Percentiles rank a stretch among this genome's conserved stretches.
These are phyloP conservation scores for Myiothlypis chrysogaster DNA, from an alignment of 2,797 vertebrate species.

Conservation along the genomic window DNA sequence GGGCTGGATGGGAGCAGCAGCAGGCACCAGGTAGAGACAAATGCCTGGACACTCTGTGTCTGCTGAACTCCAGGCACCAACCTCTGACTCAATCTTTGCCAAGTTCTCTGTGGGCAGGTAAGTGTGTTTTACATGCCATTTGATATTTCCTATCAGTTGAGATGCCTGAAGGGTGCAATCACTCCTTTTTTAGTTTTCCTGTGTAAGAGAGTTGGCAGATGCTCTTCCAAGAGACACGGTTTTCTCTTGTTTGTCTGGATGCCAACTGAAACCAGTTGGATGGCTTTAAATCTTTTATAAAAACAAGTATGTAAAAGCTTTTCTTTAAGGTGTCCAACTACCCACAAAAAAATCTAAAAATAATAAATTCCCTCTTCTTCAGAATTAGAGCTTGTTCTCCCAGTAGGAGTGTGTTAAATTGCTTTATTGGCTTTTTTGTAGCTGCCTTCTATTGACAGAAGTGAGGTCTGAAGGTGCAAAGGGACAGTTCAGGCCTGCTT, in stretches of 20 bases:
- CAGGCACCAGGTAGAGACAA: not conserved
- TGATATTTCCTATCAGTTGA: not conserved
- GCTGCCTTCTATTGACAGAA: not conserved
- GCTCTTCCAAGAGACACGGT: not conserved
- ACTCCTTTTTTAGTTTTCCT: not conserved
- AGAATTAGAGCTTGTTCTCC: not conserved
- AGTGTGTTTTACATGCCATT: not conserved
- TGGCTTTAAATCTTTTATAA: not conserved
- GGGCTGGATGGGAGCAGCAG: not conserved
- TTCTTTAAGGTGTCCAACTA: not conserved
- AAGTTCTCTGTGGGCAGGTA: not conserved
- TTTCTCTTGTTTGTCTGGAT: constrained; percentile 1
- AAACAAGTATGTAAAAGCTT: not conserved
- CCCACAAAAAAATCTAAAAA: not conserved
- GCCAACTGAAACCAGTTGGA: not conserved
- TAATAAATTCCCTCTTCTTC: not conserved
- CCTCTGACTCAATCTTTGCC: not conserved
- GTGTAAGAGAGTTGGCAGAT: not conserved
- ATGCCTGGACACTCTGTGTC: rapidly evolving
- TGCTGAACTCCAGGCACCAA: not conserved
- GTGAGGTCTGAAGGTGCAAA: not conserved
- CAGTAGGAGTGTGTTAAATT: not conserved
- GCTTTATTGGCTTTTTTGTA: not conserved
- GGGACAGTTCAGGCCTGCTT: not conserved
- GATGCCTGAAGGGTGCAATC: not conserved